These are phyloP conservation scores for Zootoca vivipara DNA, from an alignment of 2,113 vertebrate species.

Conservation along the genomic window DNA sequence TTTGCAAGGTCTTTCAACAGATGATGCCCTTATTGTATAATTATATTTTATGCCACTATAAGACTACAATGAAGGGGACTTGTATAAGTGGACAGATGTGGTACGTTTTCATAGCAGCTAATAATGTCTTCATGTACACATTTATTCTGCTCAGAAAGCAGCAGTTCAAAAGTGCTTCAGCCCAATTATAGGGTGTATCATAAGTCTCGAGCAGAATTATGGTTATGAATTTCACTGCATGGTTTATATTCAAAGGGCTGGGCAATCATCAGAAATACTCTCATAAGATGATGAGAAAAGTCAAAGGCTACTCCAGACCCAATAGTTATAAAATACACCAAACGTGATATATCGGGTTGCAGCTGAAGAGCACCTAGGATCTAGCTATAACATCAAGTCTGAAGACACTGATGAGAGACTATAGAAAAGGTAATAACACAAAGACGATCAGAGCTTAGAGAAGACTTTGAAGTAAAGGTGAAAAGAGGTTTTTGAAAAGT, in stretches of 20 bases:
- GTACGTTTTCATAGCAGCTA: conserved; percentile 11
- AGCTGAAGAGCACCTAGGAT: conserved; percentile 19
- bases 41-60: conserved; percentile 28
- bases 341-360: conserved; percentile 31
- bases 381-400: conserved; percentile 14
- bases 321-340: conserved; percentile 39
- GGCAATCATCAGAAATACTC: conserved; percentile 35
- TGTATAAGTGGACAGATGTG: conserved; percentile 8
- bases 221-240: conserved; percentile 45
- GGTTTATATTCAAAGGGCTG: conserved; percentile 30
- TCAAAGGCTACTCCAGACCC: conserved; percentile 49
- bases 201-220: conserved; percentile 27
- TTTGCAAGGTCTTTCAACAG: conserved; percentile 23
- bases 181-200: conserved; percentile 13
- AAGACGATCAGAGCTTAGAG: conserved; percentile 15
- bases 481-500: conserved; percentile 13
- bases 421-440: conserved; percentile 29
- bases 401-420: conserved; percentile 19
- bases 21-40: conserved; percentile 7
- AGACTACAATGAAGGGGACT: neutral
- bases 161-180: conserved; percentile 17
- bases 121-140: conserved; percentile 37
- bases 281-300: conserved; percentile 37
- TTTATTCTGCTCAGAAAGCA: conserved; percentile 47
- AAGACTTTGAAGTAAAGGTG: conserved; percentile 38